A percentile compares a stretch with the other conserved stretches of the same genome.
Evolutionary conservation across 2,113 vertebrate genomes (phyloP).

Genomic region (Noctilio leporinus): DNA sequence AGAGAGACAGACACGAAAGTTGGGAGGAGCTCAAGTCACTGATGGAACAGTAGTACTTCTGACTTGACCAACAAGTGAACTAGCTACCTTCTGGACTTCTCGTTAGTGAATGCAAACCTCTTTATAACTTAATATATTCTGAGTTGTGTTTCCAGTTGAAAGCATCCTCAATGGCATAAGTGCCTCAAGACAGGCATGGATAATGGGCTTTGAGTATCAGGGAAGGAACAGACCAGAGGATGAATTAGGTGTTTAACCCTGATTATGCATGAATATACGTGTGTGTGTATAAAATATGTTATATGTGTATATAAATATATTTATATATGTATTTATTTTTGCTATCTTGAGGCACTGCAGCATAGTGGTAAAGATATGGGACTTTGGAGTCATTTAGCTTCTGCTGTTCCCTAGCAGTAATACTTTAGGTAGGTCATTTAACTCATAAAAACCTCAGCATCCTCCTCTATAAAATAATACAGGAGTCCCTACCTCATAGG

Average conservation of each 20-base stretch:
- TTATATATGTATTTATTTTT: neutral
- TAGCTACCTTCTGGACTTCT: neutral
- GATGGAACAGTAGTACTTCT: neutral
- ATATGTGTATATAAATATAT: neutral
- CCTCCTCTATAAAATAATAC: neutral
- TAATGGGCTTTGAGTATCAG: neutral
- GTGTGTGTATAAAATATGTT: neutral
- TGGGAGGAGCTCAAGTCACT: neutral
- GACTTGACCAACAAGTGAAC: neutral
- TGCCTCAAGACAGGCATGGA: neutral
- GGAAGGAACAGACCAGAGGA: neutral
- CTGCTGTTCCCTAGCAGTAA: neutral
- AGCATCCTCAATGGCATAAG: neutral
- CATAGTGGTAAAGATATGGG: neutral
- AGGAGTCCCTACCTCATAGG: neutral
- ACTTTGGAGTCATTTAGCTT: neutral
- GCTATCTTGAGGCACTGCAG: neutral
- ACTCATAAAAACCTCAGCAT: neutral
- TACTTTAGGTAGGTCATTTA: neutral
- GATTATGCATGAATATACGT: neutral
- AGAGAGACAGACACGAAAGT: neutral
- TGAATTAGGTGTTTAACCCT: neutral
- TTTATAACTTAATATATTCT: neutral
- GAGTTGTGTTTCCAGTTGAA: neutral
- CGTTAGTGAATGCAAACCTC: neutral